phyloP scores from a whole-genome alignment of 2,888 invertebrate genomes.

The Spilarctia lutea region DNA sequence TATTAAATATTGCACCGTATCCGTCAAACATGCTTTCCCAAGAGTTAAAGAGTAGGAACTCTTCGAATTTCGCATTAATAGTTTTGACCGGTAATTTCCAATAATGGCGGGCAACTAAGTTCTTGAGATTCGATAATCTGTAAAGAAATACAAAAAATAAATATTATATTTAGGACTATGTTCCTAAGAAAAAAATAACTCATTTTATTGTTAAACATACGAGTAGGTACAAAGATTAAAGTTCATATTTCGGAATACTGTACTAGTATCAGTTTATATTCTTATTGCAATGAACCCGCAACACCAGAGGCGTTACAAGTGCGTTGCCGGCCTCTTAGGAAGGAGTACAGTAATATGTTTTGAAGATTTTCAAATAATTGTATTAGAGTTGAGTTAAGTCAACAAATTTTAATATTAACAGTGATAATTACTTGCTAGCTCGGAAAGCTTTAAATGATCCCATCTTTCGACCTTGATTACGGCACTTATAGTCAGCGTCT shows the following conservation, averaged over 20 bases:
- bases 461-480: conserved; percentile 30
- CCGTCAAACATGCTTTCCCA: conserved; percentile 74
- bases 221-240: no score
- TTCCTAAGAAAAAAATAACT: background rate
- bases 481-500: conserved; percentile 65
- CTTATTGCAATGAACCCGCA: no score
- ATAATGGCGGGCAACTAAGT: conserved; percentile 32
- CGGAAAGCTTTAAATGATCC: conserved; percentile 68
- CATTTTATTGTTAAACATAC: background rate
- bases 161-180: background rate
- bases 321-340: no score
- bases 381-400: no score
- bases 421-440: conserved; percentile 59
- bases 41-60: conserved; percentile 67
- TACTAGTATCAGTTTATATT: no score
- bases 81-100: conserved; percentile 55
- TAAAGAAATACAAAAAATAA: background rate
- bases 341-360: no score
- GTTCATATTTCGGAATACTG: no score
- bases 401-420: no score
- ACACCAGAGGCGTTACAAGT: no score
- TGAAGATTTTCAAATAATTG: no score
- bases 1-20: conserved; percentile 50
- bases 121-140: conserved; percentile 23
- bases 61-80: conserved; percentile 59